Evolutionary conservation across 2,888 invertebrate genomes (phyloP), one percentile per base, ranked within the genome.

Genomic region (Papilio protenor): DNA sequence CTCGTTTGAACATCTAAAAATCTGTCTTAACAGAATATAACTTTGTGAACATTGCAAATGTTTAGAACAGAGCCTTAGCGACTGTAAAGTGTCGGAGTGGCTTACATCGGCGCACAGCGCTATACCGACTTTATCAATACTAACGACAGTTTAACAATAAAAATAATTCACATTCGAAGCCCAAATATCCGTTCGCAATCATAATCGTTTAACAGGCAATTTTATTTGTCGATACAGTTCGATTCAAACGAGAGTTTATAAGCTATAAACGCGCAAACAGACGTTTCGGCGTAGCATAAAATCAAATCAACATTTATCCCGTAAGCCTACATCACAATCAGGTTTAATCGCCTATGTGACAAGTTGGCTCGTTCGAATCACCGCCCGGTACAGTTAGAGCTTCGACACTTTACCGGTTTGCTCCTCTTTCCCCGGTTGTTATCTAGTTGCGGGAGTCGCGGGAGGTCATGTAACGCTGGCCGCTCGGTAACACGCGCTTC

Each of bases 251-350:
- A 93, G 93, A 92, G 87, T 94, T 94, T 94, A 94, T 90, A 92
- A 90, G 91, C 94, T 91, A 93, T 94, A 93, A 93, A 92, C 90
- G 94, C 87, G 88, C 91, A 90, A 90, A 93, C 94, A 94, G 94
- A 94, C 94, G 93, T 92, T 93, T 92, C 88, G 93, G 91, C 90
- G 91, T 91, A 87, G 91, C 94, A 94, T 94, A 94, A 94, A 94
- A 94, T 94, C 94, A 94, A 94, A 94, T 94, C 94, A 94, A 93
- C 94, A 94, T 94, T 94, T 94, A 94, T 94, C 94, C 94, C 86
- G 91, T 87, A 90, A 89, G 94, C 93, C 94, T 94, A 94, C 92
- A 93, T 94, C 94, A 94, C 94, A 94, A 94, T 94, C 93, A 93
- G 90, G 91, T 89, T 93, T 93, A 94, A 94, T 94, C 94, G 94